Percentiles rank a stretch among this genome's conserved stretches.
phyloP scores from a whole-genome alignment of 2,888 invertebrate genomes.

The Eristalis arbustorum region DNA sequence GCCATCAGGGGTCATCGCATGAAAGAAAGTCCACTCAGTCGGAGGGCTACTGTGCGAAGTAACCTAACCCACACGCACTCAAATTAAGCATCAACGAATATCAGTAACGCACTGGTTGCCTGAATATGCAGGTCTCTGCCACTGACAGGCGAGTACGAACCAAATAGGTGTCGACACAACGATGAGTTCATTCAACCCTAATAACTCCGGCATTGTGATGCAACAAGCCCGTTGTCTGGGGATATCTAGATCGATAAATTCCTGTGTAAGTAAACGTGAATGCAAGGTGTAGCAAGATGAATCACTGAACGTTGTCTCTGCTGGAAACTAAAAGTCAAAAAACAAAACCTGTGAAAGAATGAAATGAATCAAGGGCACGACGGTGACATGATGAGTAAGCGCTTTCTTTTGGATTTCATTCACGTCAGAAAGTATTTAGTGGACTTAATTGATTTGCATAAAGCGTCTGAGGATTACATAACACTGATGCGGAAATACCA shows the following conservation, averaged over 20 bases:
- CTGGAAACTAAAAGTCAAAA: not conserved
- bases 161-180: too few relatives aligned
- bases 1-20: not conserved
- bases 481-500: too few relatives aligned
- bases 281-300: not conserved
- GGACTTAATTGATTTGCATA: not conserved
- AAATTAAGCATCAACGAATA: not conserved
- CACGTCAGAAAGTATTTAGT: not conserved
- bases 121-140: not conserved
- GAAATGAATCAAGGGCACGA: not conserved
- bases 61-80: not conserved
- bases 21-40: not conserved
- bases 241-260: not conserved
- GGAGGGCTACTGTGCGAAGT: not conserved
- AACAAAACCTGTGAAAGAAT: not conserved
- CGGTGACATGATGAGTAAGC: not conserved
- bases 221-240: not conserved
- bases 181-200: not conserved
- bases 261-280: not conserved
- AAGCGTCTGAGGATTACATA: too few relatives aligned
- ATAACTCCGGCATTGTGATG: not conserved
- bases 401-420: not conserved
- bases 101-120: not conserved
- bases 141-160: not conserved
- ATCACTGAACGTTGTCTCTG: not conserved